Percentiles rank a stretch among this genome's conserved stretches.
Evolutionary conservation across 2,797 vertebrate species (phyloP).

Genomic region (Urocyon cinereoargenteus): DNA sequence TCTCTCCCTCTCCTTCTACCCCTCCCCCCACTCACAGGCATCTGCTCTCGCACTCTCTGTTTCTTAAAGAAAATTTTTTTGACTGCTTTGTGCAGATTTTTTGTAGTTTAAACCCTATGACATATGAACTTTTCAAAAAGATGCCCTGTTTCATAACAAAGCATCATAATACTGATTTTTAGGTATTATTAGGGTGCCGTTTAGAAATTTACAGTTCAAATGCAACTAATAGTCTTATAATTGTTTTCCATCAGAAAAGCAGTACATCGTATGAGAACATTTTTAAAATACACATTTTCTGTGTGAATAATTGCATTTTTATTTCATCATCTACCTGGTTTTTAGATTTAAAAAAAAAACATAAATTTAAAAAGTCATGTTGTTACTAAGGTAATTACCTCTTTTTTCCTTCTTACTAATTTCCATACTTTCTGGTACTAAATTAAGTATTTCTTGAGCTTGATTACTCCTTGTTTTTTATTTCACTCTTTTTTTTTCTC

Average conservation of each 20-base stretch:
- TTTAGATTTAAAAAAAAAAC: slow-evolving; percentile 55
- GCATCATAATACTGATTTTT: slow-evolving; percentile 32
- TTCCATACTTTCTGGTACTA: not conserved
- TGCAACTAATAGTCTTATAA: slow-evolving; percentile 54
- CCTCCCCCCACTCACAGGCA: not conserved
- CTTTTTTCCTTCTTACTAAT: slow-evolving; percentile 10
- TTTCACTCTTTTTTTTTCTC: slow-evolving; percentile 59
- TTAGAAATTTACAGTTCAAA: slow-evolving; percentile 45
- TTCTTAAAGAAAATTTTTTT: not conserved
- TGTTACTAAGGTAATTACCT: slow-evolving; percentile 40
- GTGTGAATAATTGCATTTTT: slow-evolving; percentile 37
- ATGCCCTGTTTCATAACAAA: not conserved
- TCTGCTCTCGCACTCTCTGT: not conserved
- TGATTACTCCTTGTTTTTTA: slow-evolving; percentile 35
- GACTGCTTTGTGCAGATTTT: slow-evolving; percentile 50
- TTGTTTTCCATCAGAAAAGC: slow-evolving; percentile 50
- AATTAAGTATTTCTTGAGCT: slow-evolving; percentile 64
- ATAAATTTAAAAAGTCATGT: slow-evolving; percentile 5
- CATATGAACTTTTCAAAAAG: not conserved
- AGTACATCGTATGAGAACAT: slow-evolving; percentile 1
- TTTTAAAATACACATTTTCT: slow-evolving; percentile 49
- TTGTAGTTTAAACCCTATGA: not conserved
- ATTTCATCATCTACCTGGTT: slow-evolving; percentile 36
- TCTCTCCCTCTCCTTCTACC: not conserved
- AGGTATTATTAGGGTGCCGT: slow-evolving; percentile 41